Evolutionary conservation across 2,888 invertebrate species (phyloP), one percentile per base, ranked within the genome.

Genomic region (Malacosoma neustria): DNA sequence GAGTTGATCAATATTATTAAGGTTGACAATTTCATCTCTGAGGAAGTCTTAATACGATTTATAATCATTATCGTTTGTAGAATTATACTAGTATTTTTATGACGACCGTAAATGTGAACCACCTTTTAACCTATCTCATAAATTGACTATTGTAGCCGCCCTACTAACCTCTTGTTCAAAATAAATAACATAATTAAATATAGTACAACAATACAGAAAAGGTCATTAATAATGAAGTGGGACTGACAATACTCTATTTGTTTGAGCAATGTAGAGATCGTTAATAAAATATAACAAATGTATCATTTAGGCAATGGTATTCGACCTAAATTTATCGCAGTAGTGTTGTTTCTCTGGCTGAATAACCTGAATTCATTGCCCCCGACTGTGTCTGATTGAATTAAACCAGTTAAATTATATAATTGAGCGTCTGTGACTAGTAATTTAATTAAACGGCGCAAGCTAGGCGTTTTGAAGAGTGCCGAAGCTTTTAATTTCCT

Each of bases 321-420:
- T 63, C 46, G 64, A 56, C 63, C 67, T 58, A 58, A 64, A 70
- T 66, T 57, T 54, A 59, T 43, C 52, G 51, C 57, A 57, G 60
- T 46, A 41, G 47, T 55, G 46, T 49, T 54, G 54, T 61, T 59
- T 61, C 54, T 63, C 50, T 49, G 59, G 55, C 61, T 56, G 62
- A 64, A 63, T 71, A 75, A 79, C 76, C 80, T 62, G 61, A 73
- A 75, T 81, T 74, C 67, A 51, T 61, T 64, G 77, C 72, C 72
- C 75, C 66, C 73, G 46, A 66, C 74, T 71, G 73, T 69, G 72
- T 69, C 77, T 53, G 67, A 77, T 80, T 72, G 64, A 73, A 80
- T 81, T 81, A 72, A 76, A 73, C 69, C 71, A 79, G 76, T 73
- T 77, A 73, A 82, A 80, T 82, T 79, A 80, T 81, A 79, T 80